Percentiles rank a stretch among this genome's conserved stretches.
Evolutionary conservation across 2,797 vertebrate species (phyloP).

Genomic region (Adrianichthys oophorus): DNA sequence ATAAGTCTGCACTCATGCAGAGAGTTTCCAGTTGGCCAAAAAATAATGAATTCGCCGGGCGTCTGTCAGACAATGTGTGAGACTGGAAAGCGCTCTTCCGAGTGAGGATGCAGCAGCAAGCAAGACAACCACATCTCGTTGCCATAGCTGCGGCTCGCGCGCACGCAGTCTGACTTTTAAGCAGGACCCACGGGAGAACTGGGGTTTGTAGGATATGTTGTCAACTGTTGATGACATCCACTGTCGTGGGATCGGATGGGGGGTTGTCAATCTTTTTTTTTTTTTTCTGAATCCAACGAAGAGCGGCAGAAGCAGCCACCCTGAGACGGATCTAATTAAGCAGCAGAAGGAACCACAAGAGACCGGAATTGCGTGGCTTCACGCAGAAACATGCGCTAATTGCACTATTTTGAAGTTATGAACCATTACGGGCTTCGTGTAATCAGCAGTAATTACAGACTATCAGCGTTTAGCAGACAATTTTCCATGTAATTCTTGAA

Average conservation of each 20-base stretch:
- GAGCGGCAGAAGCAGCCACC: slow-evolving; percentile 25
- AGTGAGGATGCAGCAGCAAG: slow-evolving; percentile 52
- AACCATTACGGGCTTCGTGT: slow-evolving; percentile 21
- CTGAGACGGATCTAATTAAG: slow-evolving; percentile 41
- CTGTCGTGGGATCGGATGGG: slow-evolving; percentile 16
- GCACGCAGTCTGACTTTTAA: slow-evolving; percentile 76
- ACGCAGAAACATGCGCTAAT: slow-evolving; percentile 2
- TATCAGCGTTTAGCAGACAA: background rate
- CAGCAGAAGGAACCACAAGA: slow-evolving; percentile 32
- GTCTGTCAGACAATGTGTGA: slow-evolving; percentile 52
- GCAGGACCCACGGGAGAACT: slow-evolving; percentile 64
- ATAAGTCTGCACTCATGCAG: slow-evolving; percentile 23
- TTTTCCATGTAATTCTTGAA: background rate
- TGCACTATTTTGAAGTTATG: slow-evolving; percentile 19
- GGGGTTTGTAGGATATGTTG: slow-evolving; percentile 56
- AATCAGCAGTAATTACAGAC: slow-evolving; percentile 5
- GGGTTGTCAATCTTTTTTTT: background rate
- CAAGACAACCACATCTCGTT: slow-evolving; percentile 76
- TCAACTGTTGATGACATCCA: slow-evolving; percentile 69
- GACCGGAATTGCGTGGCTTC: slow-evolving; percentile 25
- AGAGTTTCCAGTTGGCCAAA: slow-evolving; percentile 1
- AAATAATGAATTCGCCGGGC: slow-evolving; percentile 29
- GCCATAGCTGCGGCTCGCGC: slow-evolving; percentile 78
- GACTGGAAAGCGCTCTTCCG: slow-evolving; percentile 50
- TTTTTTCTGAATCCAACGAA: slow-evolving; percentile 8